Evolutionary conservation across 1,140 invertebrate genomes (phyloP), one percentile per base, ranked within the genome.

Genomic region (Acromyrmex charruanus): DNA sequence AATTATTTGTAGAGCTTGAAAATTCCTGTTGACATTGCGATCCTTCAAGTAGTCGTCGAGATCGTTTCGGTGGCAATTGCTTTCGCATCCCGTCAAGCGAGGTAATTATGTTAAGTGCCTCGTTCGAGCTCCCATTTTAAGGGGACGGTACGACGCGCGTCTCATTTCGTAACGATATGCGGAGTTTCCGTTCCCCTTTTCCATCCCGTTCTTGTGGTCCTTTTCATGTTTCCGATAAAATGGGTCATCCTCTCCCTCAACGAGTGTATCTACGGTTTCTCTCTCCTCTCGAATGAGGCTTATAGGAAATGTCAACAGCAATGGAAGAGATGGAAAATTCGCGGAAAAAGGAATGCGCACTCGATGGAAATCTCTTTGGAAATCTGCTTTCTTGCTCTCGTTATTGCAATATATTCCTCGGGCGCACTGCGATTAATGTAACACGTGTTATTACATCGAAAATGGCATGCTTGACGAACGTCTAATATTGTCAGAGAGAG

Each of bases 131-230:
- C 4, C 16, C 77, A 21, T 79, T 86, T 81, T 59, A 31, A 65
- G 25, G 63, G 49, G 35, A 44, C 0, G 72, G 31, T 21, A 25
- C 21, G 72, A 39, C 25, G 77, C 49, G 51, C 77, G 39, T 59
- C 61, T 69, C 75, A 81, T 86, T 81, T 80, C 77, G 87, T 71
- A 86, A 88, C 75, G 74, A 86, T 86, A 79, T 88, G 74, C 84
- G 28, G 44, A 65, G 18, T 25, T 59, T 53, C 53, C 49, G 51
- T 65, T 49, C 44, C 14, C 35, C 18, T 55, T 39, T 39, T 18
- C 68, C 28, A 12, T 35, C 1, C 39, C 53, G 25, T 75, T 53
- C 16, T 25, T 21, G 16, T 51, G 49, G 4, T 58, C 53, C 74
- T 71, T 69, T 72, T 25, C 51, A 35, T 49, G 58, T 61, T 59